These are phyloP conservation scores for Drosophila sulfurigaster DNA, from an alignment of 1,140 invertebrate genomes.

Conservation along the genomic window DNA sequence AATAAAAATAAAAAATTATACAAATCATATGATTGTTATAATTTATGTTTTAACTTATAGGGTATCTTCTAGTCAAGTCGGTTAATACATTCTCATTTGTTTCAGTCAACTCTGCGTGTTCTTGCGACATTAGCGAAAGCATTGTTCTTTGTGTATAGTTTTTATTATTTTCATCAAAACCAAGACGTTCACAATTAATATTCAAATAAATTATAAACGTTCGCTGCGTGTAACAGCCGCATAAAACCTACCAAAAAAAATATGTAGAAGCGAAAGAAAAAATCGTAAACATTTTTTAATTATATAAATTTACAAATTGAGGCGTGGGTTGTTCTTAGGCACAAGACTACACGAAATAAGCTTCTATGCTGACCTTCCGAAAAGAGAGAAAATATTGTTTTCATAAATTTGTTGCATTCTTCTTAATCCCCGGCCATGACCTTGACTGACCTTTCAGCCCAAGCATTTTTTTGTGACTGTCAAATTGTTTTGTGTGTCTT, in stretches of 20 bases:
- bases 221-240: slow-evolving; percentile 55
- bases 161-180: slow-evolving; percentile 40
- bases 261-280: slow-evolving; percentile 16
- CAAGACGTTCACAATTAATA: slow-evolving; percentile 65
- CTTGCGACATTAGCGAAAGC: slow-evolving; percentile 55
- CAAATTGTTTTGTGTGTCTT: slow-evolving; percentile 31
- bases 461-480: slow-evolving; percentile 18
- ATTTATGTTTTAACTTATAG: not conserved
- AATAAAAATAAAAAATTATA: not conserved
- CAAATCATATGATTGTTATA: not conserved
- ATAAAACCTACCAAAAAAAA: slow-evolving; percentile 49
- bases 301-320: slow-evolving; percentile 27
- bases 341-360: not conserved
- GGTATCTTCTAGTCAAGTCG: not conserved
- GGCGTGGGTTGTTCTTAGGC: slow-evolving; percentile 23
- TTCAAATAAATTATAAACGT: slow-evolving; percentile 65
- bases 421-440: slow-evolving; percentile 57
- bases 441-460: slow-evolving; percentile 62
- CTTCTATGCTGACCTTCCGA: slow-evolving; percentile 22
- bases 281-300: slow-evolving; percentile 30
- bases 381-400: not conserved
- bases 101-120: slow-evolving; percentile 54
- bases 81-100: not conserved
- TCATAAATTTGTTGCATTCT: slow-evolving; percentile 26
- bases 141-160: slow-evolving; percentile 9